Base-by-base conservation (phyloP, 2,113 vertebrate species). In the Callospermophilus lateralis region DNA sequence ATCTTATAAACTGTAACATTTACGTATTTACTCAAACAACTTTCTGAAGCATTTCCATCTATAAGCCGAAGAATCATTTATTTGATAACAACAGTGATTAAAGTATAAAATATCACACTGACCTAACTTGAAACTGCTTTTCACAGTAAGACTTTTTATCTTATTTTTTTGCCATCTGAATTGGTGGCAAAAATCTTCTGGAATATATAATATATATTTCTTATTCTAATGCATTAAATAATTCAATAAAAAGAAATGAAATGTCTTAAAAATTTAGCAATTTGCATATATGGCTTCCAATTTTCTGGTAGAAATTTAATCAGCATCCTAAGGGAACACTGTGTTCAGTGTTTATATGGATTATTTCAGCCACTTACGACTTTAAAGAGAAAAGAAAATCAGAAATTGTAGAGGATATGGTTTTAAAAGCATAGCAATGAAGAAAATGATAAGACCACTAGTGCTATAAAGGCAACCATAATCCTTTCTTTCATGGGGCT, bases 231-330 rank as follows among this genome's bases (percentile, higher is more conserved):
- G 65, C n/a, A 87, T 67, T 89, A 74, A 67, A 83, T 16, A 70
- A 19, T 86, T 94, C 58, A 93, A 65, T 55, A 37, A 92, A 86
- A 92, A 3, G 17, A 83, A 96, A 86, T 65, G 6, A 85, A 86
- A 85, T 94, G 12, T 65, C 70, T 86, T 48, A 20, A 73, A 80
- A 48, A 42, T 73, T 85, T 34, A 48, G 55, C 5, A 53, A n/a
- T 86, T 67, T 67, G 72, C 53, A 77, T 67, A 58, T 53, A 72
- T 72, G 12, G 26, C 11, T 91, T 85, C 53, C 13, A 68, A 61
- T 92, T 83, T 12, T 89, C 61, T 45, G 20, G 55, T 10, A 78
- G 37, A 89, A 77, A 95, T 92, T 63, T 63, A 95, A 63, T 84
- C 20, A 61, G 9, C 22, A 61, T 63, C 68, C 34, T 51, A 42